A percentile compares a stretch with the other conserved stretches of the same genome.
These are phyloP conservation scores for Cephus cinctus DNA, from an alignment of 1,140 invertebrate species.

Conservation along the genomic window DNA sequence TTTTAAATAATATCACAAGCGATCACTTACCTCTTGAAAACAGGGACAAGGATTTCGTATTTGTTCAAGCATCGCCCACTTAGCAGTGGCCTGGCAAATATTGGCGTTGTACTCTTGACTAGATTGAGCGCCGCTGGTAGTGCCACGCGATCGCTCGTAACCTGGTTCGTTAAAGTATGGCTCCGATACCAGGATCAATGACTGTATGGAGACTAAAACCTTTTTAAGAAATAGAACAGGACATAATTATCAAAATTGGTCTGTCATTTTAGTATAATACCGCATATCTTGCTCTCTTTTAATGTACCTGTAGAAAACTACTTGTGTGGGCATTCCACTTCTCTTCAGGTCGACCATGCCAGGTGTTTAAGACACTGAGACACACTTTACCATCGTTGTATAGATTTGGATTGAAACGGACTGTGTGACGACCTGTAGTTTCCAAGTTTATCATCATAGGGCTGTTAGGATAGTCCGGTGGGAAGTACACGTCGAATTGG, in stretches of 20 bases:
- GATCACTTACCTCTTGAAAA: conserved; percentile 79
- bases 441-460: conserved; percentile 89
- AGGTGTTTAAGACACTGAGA: conserved; percentile 93
- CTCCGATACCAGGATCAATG: conserved; percentile 91
- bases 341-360: conserved; percentile 97
- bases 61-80: conserved; percentile 96
- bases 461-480: conserved; percentile 79
- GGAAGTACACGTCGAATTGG: conserved; percentile 90
- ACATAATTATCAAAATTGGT: neutral
- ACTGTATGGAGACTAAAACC: conserved; percentile 96
- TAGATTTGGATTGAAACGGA: conserved; percentile 96
- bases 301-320: conserved; percentile 84
- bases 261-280: neutral
- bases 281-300: neutral
- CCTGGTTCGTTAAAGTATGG: conserved; percentile 99
- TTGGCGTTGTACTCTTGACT: conserved; percentile 94
- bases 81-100: conserved; percentile 91
- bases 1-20: conserved; percentile 3
- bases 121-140: conserved; percentile 82
- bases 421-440: conserved; percentile 90
- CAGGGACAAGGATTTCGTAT: conserved; percentile 87
- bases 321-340: conserved; percentile 98
- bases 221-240: conserved; percentile 39
- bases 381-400: conserved; percentile 98
- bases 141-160: conserved; percentile 89